A percentile compares a stretch with the other conserved stretches of the same genome.
phyloP scores from a whole-genome alignment of 2,113 vertebrate species.

The Bagarius yarrelli region DNA sequence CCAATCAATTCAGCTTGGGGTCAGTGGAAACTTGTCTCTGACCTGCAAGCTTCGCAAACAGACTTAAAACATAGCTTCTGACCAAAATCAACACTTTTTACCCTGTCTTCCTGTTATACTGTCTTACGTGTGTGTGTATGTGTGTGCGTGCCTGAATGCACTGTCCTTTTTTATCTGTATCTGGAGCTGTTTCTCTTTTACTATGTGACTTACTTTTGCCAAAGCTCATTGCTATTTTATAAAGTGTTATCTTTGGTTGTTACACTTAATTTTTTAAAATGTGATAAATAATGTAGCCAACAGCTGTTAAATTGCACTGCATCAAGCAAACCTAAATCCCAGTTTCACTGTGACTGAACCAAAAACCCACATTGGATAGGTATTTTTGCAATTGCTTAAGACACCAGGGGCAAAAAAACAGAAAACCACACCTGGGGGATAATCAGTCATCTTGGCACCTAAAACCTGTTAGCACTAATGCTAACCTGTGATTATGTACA shows the following conservation, averaged over 20 bases:
- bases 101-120: neutral
- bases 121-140: neutral
- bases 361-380: constrained; percentile 50
- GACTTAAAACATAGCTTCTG: constrained; percentile 17
- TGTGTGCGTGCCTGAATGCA: constrained; percentile 3
- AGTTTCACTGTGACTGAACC: constrained; percentile 71
- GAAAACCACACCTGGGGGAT: constrained; percentile 59
- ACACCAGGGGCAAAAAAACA: constrained; percentile 46
- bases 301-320: constrained; percentile 54
- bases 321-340: constrained; percentile 49
- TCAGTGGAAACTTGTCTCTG: constrained; percentile 65
- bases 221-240: constrained; percentile 36
- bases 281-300: constrained; percentile 49
- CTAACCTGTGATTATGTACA: constrained; percentile 59
- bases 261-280: constrained; percentile 55
- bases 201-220: constrained; percentile 2
- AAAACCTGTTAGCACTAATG: constrained; percentile 57
- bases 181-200: constrained; percentile 5
- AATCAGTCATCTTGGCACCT: constrained; percentile 55
- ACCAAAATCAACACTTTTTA: neutral
- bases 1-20: constrained; percentile 75
- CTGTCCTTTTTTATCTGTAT: neutral
- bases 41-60: constrained; percentile 57
- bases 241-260: constrained; percentile 38
- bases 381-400: constrained; percentile 54